phyloP scores from a whole-genome alignment of 2,888 invertebrate species.

The Clitarchus hookeri region DNA sequence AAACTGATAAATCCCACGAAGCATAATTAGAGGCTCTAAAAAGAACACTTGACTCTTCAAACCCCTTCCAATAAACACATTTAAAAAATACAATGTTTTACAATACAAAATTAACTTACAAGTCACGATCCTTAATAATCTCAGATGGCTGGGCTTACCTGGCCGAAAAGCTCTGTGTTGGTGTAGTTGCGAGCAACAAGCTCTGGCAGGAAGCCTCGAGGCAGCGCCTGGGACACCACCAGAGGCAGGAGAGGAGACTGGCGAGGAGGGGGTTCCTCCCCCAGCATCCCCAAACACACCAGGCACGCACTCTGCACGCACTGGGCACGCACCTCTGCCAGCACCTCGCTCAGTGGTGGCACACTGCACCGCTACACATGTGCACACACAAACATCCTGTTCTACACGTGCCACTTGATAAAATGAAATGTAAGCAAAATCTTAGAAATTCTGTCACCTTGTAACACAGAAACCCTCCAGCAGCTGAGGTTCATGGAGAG shows the following conservation, averaged over 20 bases:
- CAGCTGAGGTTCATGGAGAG: no score
- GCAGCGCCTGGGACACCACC: slow-evolving; percentile 70
- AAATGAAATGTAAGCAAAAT: neutral
- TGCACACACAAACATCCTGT: neutral
- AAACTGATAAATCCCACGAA: no score
- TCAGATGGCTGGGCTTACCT: slow-evolving; percentile 43
- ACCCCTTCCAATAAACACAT: no score
- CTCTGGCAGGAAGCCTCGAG: slow-evolving; percentile 72
- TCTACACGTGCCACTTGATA: neutral
- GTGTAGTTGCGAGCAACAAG: slow-evolving; percentile 65
- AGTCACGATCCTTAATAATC: no score
- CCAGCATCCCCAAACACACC: slow-evolving; percentile 59
- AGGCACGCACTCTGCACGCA: slow-evolving; percentile 65
- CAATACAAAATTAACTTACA: no score
- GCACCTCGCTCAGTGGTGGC: slow-evolving; percentile 71
- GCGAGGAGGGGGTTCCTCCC: slow-evolving; percentile 53
- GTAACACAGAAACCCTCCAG: no score
- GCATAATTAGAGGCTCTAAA: no score
- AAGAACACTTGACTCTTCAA: no score
- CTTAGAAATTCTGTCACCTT: neutral
- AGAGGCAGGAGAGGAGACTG: slow-evolving; percentile 69
- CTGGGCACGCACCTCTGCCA: slow-evolving; percentile 61
- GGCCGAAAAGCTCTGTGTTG: slow-evolving; percentile 63
- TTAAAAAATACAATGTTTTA: no score
- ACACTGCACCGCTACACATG: slow-evolving; percentile 66